Conservation (phyloP, 2,113 vertebrate genomes). For the Mystacornis crossleyi region DNA sequence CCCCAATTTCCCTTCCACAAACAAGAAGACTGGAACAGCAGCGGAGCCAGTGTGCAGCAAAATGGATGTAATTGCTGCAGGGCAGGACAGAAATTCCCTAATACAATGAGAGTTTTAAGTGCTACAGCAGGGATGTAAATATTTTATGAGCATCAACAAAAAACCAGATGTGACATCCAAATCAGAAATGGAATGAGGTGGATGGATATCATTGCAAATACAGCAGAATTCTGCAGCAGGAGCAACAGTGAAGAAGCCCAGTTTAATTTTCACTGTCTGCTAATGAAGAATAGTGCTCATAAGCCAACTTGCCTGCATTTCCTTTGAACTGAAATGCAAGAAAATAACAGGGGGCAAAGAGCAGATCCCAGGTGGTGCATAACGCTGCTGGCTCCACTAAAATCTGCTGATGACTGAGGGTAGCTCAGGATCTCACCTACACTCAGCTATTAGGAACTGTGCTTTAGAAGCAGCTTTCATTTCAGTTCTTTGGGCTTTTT, state of each 20-base stretch:
- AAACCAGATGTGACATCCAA: conserved; percentile 13
- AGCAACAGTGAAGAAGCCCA: not conserved
- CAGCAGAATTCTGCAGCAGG: not conserved
- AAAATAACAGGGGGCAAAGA: not conserved
- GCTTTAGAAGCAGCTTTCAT: not conserved
- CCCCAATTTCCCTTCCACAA: not conserved
- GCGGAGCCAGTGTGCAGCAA: not conserved
- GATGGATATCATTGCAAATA: not conserved
- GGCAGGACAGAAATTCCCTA: conserved; percentile 35
- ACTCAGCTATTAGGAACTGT: not conserved
- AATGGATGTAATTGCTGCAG: conserved; percentile 25
- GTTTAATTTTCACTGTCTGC: conserved; percentile 12
- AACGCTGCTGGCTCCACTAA: not conserved
- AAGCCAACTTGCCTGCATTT: not conserved
- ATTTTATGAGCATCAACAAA: conserved; percentile 34
- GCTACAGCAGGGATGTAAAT: conserved; percentile 48
- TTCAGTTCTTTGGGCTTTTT: not conserved
- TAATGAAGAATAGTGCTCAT: not conserved
- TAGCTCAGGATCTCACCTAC: not conserved
- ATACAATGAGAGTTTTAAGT: conserved; percentile 47
- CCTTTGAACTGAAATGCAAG: not conserved
- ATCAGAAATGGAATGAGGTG: not conserved
- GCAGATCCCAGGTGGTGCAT: not conserved
- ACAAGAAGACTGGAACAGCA: not conserved
- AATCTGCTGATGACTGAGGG: not conserved